phyloP scores from a whole-genome alignment of 2,113 vertebrate species.

The Bufo bufo region DNA sequence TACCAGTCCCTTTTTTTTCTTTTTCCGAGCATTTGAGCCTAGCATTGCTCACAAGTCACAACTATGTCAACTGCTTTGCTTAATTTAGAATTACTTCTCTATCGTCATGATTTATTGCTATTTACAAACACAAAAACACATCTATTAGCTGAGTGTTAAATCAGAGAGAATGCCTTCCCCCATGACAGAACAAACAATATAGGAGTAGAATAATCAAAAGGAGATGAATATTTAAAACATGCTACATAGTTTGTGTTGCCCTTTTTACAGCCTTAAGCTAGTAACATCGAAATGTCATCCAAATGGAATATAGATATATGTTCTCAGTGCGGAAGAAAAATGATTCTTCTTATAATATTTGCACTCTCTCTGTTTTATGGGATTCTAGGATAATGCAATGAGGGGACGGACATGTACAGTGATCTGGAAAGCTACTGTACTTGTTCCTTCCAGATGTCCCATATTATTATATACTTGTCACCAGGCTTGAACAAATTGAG shows the following conservation, averaged over 20 bases:
- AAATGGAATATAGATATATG: conserved; percentile 37
- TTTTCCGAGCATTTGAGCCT: conserved; percentile 50
- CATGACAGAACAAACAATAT: conserved; percentile 11
- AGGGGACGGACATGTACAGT: not conserved
- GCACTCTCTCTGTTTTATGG: not conserved
- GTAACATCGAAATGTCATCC: conserved; percentile 23
- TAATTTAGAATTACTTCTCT: conserved; percentile 40
- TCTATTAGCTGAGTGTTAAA: conserved; percentile 18
- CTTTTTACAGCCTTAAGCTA: conserved; percentile 17
- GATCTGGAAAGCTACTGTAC: not conserved
- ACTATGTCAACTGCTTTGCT: conserved; percentile 35
- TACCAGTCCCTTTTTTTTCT: conserved; percentile 41
- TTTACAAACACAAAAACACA: conserved; percentile 7
- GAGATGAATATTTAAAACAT: conserved; percentile 36
- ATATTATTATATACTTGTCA: not conserved
- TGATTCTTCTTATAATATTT: not conserved
- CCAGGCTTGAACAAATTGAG: too few species aligned
- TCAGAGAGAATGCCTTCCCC: not conserved
- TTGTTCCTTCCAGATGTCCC: not conserved
- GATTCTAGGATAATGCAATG: too few species aligned
- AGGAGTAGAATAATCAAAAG: conserved; percentile 12
- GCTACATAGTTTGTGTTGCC: conserved; percentile 19
- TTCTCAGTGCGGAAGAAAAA: not conserved
- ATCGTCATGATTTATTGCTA: not conserved
- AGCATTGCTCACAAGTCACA: not conserved